Percentiles rank a stretch among this genome's conserved stretches.
These are phyloP conservation scores for Nanorana parkeri DNA, from an alignment of 2,113 vertebrate genomes.

Conservation along the genomic window DNA sequence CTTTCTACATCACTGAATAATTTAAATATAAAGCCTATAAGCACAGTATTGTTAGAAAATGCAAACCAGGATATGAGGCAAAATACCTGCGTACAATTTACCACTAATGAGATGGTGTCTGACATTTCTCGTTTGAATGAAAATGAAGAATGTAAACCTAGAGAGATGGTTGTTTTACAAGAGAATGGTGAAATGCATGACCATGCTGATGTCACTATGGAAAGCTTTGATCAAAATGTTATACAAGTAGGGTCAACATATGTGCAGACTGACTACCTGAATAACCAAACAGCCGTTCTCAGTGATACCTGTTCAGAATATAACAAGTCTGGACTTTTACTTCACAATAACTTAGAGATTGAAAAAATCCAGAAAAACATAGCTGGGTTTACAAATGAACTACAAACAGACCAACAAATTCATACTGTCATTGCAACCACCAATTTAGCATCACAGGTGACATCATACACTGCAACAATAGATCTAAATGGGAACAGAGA, in stretches of 20 bases:
- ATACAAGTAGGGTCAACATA: neutral
- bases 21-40: neutral
- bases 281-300: neutral
- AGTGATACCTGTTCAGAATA: neutral
- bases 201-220: neutral
- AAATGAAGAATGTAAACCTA: neutral
- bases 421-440: neutral
- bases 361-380: neutral
- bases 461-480: neutral
- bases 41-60: neutral
- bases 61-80: neutral
- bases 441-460: neutral
- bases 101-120: too few species aligned
- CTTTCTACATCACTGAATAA: neutral
- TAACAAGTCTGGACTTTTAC: neutral
- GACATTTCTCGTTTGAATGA: neutral
- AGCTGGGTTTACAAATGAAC: neutral
- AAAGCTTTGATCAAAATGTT: neutral
- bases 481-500: slow-evolving; percentile 41
- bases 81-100: neutral
- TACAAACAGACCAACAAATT: neutral
- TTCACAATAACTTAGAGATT: neutral
- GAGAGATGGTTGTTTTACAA: neutral
- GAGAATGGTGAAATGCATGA: neutral
- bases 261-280: neutral